These are phyloP conservation scores for Eilema sororculum DNA, from an alignment of 2,888 invertebrate species.

Conservation along the genomic window DNA sequence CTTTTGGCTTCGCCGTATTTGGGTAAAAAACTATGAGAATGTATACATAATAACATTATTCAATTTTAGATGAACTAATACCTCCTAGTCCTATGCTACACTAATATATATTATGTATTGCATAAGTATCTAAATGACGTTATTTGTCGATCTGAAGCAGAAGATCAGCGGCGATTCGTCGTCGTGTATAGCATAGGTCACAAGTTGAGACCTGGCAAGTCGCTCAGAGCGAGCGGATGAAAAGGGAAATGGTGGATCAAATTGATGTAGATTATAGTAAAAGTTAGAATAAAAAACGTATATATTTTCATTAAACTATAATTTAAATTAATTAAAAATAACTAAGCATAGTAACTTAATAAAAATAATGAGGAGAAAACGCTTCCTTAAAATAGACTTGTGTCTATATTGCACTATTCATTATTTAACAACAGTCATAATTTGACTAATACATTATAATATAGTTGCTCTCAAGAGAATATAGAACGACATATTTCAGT, in stretches of 20 bases:
- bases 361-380: background rate
- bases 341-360: background rate
- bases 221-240: background rate
- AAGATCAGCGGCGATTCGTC: too few relatives aligned
- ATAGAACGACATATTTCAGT: background rate
- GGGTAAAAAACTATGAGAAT: too few relatives aligned
- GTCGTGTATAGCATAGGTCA: too few relatives aligned
- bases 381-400: background rate
- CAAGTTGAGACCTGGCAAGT: too few relatives aligned
- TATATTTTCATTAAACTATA: constrained; percentile 1
- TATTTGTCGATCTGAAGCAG: too few relatives aligned
- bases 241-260: background rate
- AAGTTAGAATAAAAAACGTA: background rate
- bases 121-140: too few relatives aligned
- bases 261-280: background rate
- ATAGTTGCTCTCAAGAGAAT: background rate
- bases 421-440: background rate
- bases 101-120: too few relatives aligned
- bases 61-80: too few relatives aligned
- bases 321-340: background rate
- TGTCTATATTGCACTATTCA: background rate
- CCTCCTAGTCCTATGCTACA: too few relatives aligned
- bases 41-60: too few relatives aligned
- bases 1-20: too few relatives aligned
- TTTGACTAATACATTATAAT: background rate